Evolutionary conservation across 2,113 vertebrate genomes (phyloP).

Genomic region (Albula glossodonta): DNA sequence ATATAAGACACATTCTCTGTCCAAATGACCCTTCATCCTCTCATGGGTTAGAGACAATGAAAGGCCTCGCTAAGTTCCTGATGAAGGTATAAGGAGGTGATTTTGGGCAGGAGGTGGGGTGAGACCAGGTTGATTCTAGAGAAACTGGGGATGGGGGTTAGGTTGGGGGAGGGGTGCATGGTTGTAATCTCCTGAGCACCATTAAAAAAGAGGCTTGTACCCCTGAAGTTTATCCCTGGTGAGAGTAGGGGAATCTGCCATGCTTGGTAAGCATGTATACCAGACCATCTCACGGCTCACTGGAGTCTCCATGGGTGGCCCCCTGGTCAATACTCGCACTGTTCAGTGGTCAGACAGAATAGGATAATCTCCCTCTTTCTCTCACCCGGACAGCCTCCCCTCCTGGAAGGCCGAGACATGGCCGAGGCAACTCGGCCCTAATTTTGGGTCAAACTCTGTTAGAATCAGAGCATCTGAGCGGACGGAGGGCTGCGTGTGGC

Average conservation of each 20-base stretch:
- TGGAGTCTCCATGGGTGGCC: conserved; percentile 75
- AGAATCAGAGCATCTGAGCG: conserved; percentile 1
- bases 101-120: conserved; percentile 20
- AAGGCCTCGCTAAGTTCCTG: conserved; percentile 39
- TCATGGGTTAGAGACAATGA: conserved; percentile 64
- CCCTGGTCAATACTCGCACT: conserved; percentile 66
- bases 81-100: conserved; percentile 51
- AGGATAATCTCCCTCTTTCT: conserved; percentile 74
- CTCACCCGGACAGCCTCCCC: conserved; percentile 51
- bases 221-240: conserved; percentile 56
- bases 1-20: conserved; percentile 10
- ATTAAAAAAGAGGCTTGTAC: conserved; percentile 47
- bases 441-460: conserved; percentile 65
- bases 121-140: neutral
- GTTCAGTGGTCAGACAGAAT: conserved; percentile 69
- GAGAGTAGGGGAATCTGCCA: conserved; percentile 70
- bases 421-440: conserved; percentile 51
- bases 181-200: conserved; percentile 45
- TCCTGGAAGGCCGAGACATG: conserved; percentile 39
- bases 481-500: neutral
- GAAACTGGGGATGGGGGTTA: neutral
- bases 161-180: conserved; percentile 38
- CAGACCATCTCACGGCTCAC: conserved; percentile 75
- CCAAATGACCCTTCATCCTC: conserved; percentile 60
- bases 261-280: conserved; percentile 74